Conservation (phyloP, 2,888 invertebrate species). For the Gymnoscelis rufifasciata region DNA sequence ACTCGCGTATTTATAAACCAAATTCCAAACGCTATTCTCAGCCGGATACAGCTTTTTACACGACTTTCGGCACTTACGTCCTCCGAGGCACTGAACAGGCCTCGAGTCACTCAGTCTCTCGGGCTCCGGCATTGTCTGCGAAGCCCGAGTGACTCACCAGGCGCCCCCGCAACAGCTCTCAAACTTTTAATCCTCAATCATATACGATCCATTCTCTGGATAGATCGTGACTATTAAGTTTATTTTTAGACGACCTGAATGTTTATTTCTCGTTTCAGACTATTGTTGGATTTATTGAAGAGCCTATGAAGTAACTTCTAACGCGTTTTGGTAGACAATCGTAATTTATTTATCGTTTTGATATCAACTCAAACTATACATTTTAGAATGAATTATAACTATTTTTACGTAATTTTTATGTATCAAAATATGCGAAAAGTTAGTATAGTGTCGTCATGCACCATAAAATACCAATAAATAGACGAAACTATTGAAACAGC, state of each 20-base stretch:
- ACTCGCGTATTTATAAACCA: constrained; percentile 73
- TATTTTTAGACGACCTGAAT: constrained; percentile 51
- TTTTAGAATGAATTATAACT: too few relatives aligned
- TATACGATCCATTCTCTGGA: constrained; percentile 42
- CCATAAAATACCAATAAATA: constrained; percentile 43
- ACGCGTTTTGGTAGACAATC: neutral
- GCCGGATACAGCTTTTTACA: constrained; percentile 78
- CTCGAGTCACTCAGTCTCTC: too few relatives aligned
- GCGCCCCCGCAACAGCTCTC: constrained; percentile 39
- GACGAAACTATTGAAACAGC: constrained; percentile 44
- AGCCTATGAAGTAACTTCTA: constrained; percentile 5
- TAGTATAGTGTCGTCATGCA: constrained; percentile 28
- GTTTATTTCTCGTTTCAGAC: constrained; percentile 46
- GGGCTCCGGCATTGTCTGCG: constrained; percentile 62
- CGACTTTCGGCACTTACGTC: constrained; percentile 78
- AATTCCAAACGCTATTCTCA: constrained; percentile 70
- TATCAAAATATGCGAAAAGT: constrained; percentile 13
- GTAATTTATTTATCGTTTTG: too few relatives aligned
- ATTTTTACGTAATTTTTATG: neutral
- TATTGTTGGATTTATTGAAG: constrained; percentile 29
- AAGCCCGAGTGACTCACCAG: constrained; percentile 59
- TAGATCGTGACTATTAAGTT: constrained; percentile 45
- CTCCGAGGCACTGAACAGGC: constrained; percentile 73
- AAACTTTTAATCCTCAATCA: constrained; percentile 49
- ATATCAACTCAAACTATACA: too few relatives aligned